Evolutionary conservation across 2,888 invertebrate species (phyloP).

Genomic region (Dryococelus australis): DNA sequence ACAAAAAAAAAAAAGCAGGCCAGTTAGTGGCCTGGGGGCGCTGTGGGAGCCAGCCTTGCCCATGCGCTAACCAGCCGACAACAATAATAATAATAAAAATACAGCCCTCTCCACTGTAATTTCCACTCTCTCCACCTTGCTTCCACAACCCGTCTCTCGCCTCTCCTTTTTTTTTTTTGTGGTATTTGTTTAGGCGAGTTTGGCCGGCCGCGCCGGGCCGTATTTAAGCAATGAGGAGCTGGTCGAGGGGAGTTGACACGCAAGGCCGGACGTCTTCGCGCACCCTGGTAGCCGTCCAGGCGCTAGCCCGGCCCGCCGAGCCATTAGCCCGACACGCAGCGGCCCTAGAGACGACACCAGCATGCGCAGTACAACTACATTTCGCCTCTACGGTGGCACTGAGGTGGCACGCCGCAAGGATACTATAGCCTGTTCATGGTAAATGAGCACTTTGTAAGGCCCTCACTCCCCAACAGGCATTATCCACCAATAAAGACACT

Average conservation of each 20-base stretch:
- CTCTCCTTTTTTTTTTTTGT: constrained; percentile 7
- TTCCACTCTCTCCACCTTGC: background rate
- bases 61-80: constrained; percentile 28
- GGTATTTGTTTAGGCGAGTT: constrained; percentile 24
- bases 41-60: constrained; percentile 21
- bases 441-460: too few species aligned
- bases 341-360: too few species aligned
- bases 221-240: constrained; percentile 25
- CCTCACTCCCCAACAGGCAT: too few species aligned
- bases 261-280: background rate
- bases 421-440: too few species aligned
- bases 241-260: constrained; percentile 64
- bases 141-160: background rate
- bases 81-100: constrained; percentile 25
- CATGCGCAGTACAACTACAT: too few species aligned
- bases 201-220: background rate
- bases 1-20: background rate
- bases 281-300: background rate
- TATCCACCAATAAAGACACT: too few species aligned
- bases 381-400: too few species aligned
- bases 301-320: background rate
- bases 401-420: too few species aligned
- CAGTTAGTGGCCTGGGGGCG: constrained; percentile 1
- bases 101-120: constrained; percentile 16
- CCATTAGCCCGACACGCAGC: background rate